Percentiles rank a stretch among this genome's conserved stretches.
Evolutionary conservation across 1,140 invertebrate genomes (phyloP).

Genomic region (Sinella curviseta): DNA sequence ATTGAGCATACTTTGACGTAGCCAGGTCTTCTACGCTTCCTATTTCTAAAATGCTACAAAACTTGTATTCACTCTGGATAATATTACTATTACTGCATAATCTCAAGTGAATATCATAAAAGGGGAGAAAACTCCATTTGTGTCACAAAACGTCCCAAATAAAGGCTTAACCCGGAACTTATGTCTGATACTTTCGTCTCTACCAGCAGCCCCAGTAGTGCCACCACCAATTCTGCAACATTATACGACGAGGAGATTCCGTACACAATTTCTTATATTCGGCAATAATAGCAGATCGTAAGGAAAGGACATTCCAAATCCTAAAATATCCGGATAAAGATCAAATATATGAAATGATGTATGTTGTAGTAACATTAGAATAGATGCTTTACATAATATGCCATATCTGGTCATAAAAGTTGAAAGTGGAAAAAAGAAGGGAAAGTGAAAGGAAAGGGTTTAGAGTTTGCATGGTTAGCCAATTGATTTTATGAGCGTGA

Average conservation of each 20-base stretch:
- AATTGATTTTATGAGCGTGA: conserved; percentile 17
- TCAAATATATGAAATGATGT: conserved; percentile 37
- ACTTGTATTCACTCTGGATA: not conserved
- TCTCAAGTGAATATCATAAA: conserved; percentile 20
- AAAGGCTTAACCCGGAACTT: conserved; percentile 18
- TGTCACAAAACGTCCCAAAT: conserved; percentile 16
- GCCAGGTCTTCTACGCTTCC: too few species aligned
- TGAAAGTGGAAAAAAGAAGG: too few species aligned
- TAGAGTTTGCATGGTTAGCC: not conserved
- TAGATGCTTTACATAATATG: conserved; percentile 39
- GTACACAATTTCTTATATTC: not conserved
- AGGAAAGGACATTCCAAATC: conserved; percentile 14
- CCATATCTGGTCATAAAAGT: conserved; percentile 21
- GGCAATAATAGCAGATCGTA: not conserved
- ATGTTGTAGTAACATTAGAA: conserved; percentile 35
- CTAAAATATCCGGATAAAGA: conserved; percentile 26
- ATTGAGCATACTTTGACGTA: not conserved
- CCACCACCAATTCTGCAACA: not conserved
- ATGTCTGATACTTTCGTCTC: too few species aligned
- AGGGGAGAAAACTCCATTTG: conserved; percentile 22
- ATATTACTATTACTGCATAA: conserved; percentile 2
- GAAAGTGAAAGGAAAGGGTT: conserved; percentile 3
- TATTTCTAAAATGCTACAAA: not conserved
- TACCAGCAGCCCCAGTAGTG: too few species aligned
- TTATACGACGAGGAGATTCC: not conserved